These are phyloP conservation scores for Salticus scenicus DNA, from an alignment of 2,888 invertebrate genomes.

Conservation along the genomic window DNA sequence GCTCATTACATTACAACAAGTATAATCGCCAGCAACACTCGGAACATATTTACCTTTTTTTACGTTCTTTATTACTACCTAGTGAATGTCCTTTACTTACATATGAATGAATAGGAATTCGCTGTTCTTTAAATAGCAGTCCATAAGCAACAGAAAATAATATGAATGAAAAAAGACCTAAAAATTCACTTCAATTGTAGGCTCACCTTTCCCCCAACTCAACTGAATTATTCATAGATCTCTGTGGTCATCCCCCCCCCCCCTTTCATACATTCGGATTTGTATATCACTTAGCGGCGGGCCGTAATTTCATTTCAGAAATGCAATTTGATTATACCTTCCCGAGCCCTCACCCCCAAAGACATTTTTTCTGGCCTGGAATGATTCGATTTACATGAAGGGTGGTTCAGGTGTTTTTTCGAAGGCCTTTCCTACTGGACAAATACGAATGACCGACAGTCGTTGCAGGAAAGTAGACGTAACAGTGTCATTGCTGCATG, in stretches of 20 bases:
- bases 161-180: constrained; percentile 43
- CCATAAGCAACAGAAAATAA: background rate
- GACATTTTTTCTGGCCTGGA: background rate
- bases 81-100: too few species aligned
- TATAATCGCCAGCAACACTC: too few species aligned
- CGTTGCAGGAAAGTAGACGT: constrained; percentile 2
- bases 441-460: constrained; percentile 48
- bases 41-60: too few species aligned
- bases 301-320: constrained; percentile 69
- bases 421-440: constrained; percentile 34
- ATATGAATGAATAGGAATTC: too few species aligned
- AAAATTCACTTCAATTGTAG: constrained; percentile 54
- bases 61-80: too few species aligned
- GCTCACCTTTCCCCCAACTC: background rate
- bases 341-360: background rate
- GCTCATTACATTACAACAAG: too few species aligned
- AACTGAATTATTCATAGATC: constrained; percentile 53
- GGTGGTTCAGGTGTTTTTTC: constrained; percentile 62
- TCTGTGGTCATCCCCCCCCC: constrained; percentile 26
- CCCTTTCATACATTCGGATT: constrained; percentile 41
- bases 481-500: constrained; percentile 12
- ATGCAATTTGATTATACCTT: constrained; percentile 61
- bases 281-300: constrained; percentile 68
- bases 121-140: too few species aligned
- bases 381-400: constrained; percentile 65